phyloP scores from a whole-genome alignment of 2,113 vertebrate species.

The Grammomys surdaster region DNA sequence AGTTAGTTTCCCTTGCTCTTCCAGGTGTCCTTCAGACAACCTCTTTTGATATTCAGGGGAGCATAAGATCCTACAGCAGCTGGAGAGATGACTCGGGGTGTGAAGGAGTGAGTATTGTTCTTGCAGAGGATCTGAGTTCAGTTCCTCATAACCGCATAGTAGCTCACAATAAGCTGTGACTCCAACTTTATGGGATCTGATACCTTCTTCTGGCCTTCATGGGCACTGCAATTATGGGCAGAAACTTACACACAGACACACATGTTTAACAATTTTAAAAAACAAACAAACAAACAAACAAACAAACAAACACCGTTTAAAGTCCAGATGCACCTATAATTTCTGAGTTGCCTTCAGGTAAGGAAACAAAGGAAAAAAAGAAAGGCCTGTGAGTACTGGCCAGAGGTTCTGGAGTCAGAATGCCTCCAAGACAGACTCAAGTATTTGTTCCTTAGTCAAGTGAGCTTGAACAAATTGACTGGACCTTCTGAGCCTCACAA shows the following conservation, averaged over 20 bases:
- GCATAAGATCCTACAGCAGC: not conserved
- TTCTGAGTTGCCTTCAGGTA: not conserved
- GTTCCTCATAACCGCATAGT: not conserved
- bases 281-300: not conserved
- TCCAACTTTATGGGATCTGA: not conserved
- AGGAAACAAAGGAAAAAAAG: not conserved
- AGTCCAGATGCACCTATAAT: not conserved
- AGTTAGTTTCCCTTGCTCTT: constrained; percentile 46
- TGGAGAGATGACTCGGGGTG: not conserved
- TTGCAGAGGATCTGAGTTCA: not conserved
- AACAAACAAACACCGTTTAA: not conserved
- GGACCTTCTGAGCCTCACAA: not conserved
- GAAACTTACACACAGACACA: not conserved
- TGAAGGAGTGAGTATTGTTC: not conserved
- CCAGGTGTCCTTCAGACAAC: not conserved
- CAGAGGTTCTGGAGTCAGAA: not conserved
- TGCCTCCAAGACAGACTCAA: not conserved
- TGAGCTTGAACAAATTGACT: not conserved
- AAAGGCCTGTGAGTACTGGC: not conserved
- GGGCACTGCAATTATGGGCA: not conserved
- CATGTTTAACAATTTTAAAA: not conserved
- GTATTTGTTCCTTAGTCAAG: not conserved
- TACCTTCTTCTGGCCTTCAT: not conserved
- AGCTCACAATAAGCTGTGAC: not conserved
- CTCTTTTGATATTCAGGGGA: not conserved